Conservation (phyloP, 2,888 invertebrate genomes). For the Aleiodes alternator region DNA sequence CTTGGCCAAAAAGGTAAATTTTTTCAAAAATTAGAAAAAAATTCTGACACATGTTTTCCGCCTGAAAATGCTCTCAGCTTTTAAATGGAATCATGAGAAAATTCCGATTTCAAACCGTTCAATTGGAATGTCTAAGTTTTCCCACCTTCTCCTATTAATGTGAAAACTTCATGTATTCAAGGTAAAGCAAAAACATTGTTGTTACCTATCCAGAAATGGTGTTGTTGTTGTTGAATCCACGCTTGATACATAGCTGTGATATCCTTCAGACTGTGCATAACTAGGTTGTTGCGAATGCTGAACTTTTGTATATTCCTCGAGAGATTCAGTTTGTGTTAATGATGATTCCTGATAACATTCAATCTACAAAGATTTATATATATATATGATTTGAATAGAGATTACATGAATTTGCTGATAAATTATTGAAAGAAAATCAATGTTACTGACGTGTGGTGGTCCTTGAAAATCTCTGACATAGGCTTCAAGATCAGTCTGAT, state of each 20-base stretch:
- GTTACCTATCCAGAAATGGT: conserved; percentile 20
- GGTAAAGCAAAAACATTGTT: no score
- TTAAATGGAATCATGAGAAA: no score
- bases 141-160: no score
- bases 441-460: conserved; percentile 69
- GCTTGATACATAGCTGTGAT: conserved; percentile 87
- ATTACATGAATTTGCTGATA: not conserved
- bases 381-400: not conserved
- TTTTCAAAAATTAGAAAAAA: no score
- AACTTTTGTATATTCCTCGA: conserved; percentile 77
- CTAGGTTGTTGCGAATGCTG: conserved; percentile 84
- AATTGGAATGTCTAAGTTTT: no score
- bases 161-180: no score
- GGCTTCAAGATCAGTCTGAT: conserved; percentile 84
- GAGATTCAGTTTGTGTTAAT: conserved; percentile 74
- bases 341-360: conserved; percentile 71
- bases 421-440: conserved; percentile 5
- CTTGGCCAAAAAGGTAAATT: no score
- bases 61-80: no score
- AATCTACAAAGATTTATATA: conserved; percentile 59
- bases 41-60: no score
- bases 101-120: no score
- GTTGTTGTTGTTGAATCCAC: conserved; percentile 80
- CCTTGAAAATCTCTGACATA: conserved; percentile 81
- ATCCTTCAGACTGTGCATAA: conserved; percentile 88